Conservation (phyloP, 1,140 invertebrate species). For the Liolophura sinensis region DNA sequence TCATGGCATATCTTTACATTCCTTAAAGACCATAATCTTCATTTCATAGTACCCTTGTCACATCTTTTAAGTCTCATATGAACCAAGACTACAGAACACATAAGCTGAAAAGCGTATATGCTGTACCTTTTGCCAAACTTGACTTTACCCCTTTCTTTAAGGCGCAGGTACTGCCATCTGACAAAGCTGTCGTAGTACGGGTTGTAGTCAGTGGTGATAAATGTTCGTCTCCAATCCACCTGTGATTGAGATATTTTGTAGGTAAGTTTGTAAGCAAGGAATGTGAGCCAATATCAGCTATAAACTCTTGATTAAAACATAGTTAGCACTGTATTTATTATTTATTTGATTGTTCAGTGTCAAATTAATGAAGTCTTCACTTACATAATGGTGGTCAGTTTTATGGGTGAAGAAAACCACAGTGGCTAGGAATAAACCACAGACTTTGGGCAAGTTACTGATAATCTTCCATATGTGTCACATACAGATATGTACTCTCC, state of each 20-base stretch:
- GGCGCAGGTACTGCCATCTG: slow-evolving; percentile 90
- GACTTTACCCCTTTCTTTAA: slow-evolving; percentile 88
- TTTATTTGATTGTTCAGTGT: too few species aligned
- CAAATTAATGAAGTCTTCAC: too few species aligned
- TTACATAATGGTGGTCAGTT: too few species aligned
- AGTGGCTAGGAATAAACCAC: too few species aligned
- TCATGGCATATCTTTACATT: too few species aligned
- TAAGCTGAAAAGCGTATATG: background rate
- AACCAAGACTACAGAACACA: background rate
- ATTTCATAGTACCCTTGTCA: background rate
- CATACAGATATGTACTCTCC: too few species aligned
- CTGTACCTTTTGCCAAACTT: slow-evolving; percentile 90
- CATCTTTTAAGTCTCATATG: background rate
- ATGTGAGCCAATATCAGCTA: background rate
- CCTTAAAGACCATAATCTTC: too few species aligned
- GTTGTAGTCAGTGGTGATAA: slow-evolving; percentile 98
- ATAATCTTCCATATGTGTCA: too few species aligned
- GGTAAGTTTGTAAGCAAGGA: background rate
- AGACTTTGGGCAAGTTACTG: too few species aligned
- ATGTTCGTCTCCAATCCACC: slow-evolving; percentile 95
- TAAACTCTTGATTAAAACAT: background rate
- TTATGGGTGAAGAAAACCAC: too few species aligned
- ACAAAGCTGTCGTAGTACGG: slow-evolving; percentile 98
- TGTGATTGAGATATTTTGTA: slow-evolving; percentile 52
- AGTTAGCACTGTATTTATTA: too few species aligned